These are phyloP conservation scores for Ahaetulla prasina DNA, from an alignment of 2,113 vertebrate genomes.

Conservation along the genomic window DNA sequence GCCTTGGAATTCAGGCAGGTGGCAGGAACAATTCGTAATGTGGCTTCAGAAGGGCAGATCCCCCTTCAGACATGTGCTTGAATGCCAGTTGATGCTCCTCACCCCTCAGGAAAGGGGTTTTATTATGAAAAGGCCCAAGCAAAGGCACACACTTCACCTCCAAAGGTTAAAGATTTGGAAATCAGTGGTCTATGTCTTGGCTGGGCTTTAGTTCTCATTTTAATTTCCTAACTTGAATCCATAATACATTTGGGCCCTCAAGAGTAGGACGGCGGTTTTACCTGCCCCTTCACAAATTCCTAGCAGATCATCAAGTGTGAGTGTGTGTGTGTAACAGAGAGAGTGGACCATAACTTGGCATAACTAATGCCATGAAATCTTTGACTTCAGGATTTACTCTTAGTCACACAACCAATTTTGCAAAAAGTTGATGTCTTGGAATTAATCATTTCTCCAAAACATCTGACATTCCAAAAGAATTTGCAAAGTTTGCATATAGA, in stretches of 20 bases:
- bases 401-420: too few species aligned
- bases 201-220: not conserved
- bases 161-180: not conserved
- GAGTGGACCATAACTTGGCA: not conserved
- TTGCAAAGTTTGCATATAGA: not conserved
- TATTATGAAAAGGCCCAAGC: not conserved
- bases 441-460: not conserved
- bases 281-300: not conserved
- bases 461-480: not conserved
- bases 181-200: not conserved
- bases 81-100: not conserved
- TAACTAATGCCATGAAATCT: not conserved
- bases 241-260: not conserved
- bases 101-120: not conserved
- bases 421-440: not conserved
- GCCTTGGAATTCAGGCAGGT: not conserved
- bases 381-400: not conserved
- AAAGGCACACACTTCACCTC: not conserved
- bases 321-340: too few species aligned
- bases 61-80: not conserved
- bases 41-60: not conserved
- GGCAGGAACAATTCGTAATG: not conserved
- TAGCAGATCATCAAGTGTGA: not conserved
- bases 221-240: not conserved
- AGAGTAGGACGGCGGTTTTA: not conserved